phyloP scores from a whole-genome alignment of 2,888 invertebrate species.

The Julus scanicus region DNA sequence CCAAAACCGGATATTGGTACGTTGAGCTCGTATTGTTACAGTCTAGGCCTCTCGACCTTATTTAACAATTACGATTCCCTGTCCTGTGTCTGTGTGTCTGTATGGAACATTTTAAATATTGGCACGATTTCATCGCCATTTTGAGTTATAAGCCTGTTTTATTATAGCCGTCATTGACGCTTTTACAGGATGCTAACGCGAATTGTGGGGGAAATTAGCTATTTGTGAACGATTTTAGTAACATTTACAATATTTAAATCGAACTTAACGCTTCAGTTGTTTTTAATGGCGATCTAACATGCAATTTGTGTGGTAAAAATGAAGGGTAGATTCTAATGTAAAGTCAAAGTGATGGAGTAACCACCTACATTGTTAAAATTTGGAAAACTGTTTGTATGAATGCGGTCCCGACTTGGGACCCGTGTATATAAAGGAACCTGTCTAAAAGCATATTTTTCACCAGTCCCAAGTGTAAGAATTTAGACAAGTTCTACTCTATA shows the following conservation, averaged over 20 bases:
- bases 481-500: too few relatives aligned
- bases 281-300: background rate
- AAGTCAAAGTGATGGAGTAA: too few relatives aligned
- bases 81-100: too few relatives aligned
- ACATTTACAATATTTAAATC: background rate
- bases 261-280: background rate
- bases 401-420: too few relatives aligned
- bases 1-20: slow-evolving; percentile 12
- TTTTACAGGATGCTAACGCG: background rate
- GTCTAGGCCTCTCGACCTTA: background rate
- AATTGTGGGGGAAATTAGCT: background rate
- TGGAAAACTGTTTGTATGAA: too few relatives aligned
- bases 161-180: background rate
- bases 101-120: slow-evolving; percentile 1
- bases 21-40: background rate
- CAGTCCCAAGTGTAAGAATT: too few relatives aligned
- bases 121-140: background rate
- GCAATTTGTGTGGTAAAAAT: too few relatives aligned
- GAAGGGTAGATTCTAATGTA: background rate
- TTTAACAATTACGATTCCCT: background rate
- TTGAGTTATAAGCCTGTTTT: background rate
- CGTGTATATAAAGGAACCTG: too few relatives aligned
- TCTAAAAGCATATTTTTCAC: too few relatives aligned
- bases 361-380: too few relatives aligned
- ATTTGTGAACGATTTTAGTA: background rate